Evolutionary conservation across 2,113 vertebrate species (phyloP).

Genomic region (Pteruthius melanotis): DNA sequence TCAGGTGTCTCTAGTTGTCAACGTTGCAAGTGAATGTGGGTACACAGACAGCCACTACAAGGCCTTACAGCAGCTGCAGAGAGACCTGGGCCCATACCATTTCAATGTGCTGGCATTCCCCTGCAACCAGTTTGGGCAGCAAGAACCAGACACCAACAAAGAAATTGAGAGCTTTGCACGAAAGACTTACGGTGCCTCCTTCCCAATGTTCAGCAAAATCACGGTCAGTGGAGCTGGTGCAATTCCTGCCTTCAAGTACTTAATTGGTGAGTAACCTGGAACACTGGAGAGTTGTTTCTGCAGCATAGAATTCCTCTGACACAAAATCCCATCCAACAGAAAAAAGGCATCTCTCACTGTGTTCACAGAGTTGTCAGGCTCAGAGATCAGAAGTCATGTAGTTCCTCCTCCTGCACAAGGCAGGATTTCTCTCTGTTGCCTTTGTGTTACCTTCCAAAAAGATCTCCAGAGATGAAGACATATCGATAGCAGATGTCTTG

Average conservation of each 20-base stretch:
- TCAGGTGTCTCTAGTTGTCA: slow-evolving; percentile 92
- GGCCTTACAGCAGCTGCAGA: slow-evolving; percentile 89
- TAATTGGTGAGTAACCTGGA: slow-evolving; percentile 77
- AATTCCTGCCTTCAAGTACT: slow-evolving; percentile 91
- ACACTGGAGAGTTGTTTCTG: not conserved
- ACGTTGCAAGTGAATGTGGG: slow-evolving; percentile 94
- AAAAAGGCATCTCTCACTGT: not conserved
- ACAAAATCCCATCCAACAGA: not conserved
- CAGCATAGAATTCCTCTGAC: not conserved
- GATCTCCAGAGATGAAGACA: not conserved
- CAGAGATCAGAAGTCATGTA: not conserved
- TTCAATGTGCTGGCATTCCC: slow-evolving; percentile 97
- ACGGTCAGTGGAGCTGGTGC: slow-evolving; percentile 83
- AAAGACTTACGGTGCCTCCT: slow-evolving; percentile 84
- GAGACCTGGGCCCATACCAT: slow-evolving; percentile 87
- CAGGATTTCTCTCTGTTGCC: not conserved
- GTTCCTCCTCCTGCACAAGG: not conserved
- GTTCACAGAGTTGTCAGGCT: not conserved
- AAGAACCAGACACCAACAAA: slow-evolving; percentile 90
- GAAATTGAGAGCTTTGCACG: slow-evolving; percentile 93
- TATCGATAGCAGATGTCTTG: not conserved
- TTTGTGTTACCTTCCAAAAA: not conserved
- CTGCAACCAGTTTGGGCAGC: slow-evolving; percentile 97
- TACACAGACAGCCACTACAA: slow-evolving; percentile 92
- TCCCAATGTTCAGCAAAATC: slow-evolving; percentile 95